Conservation (phyloP, 2,888 invertebrate species). For the Vannuccia rotundouncinata region DNA sequence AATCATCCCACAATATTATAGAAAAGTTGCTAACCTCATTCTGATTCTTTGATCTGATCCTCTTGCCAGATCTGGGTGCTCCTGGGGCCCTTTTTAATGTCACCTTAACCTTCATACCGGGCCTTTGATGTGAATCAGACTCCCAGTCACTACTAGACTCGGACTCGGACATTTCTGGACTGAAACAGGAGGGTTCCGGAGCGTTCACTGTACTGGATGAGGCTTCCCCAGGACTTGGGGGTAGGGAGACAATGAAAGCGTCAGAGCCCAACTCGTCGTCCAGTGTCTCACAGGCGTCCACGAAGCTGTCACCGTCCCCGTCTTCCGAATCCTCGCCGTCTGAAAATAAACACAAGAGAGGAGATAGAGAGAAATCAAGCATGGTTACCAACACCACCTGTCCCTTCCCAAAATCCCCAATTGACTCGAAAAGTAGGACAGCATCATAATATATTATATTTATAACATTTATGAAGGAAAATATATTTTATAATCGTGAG, state of each 20-base stretch:
- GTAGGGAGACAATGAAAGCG: not conserved
- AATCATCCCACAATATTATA: no score
- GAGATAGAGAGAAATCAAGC: not conserved
- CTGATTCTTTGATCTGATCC: not conserved
- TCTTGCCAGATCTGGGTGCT: not conserved
- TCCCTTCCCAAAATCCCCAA: no score
- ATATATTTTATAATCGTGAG: no score
- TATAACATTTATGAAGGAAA: no score
- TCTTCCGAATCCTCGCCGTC: not conserved
- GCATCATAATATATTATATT: no score
- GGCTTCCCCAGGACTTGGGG: not conserved
- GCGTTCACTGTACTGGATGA: not conserved
- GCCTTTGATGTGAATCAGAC: not conserved
- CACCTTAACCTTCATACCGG: slow-evolving; percentile 5
- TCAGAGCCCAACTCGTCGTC: not conserved
- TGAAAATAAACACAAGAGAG: not conserved
- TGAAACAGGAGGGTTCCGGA: not conserved
- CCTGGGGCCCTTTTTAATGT: not conserved
- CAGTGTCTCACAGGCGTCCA: slow-evolving; percentile 9
- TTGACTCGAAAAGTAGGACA: no score
- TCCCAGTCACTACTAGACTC: slow-evolving; percentile 8
- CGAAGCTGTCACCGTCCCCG: not conserved
- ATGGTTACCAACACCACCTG: no score
- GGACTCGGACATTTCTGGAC: not conserved
- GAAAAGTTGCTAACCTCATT: not conserved